Evolutionary conservation across 2,888 invertebrate genomes (phyloP).

Genomic region (Drosophila siamana): DNA sequence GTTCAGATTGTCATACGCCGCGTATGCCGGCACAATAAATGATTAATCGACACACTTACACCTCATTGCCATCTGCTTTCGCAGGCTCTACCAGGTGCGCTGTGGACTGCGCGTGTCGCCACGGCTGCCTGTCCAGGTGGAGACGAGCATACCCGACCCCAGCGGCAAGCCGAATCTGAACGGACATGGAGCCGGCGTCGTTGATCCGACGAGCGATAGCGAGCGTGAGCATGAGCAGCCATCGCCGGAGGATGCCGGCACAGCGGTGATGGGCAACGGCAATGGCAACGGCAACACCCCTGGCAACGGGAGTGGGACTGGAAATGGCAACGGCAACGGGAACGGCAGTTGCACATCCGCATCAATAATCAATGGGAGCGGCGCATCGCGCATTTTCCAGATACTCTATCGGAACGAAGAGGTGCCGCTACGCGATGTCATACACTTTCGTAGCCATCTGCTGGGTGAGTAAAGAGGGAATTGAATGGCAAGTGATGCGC

Average conservation of each 20-base stretch:
- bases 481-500: not conserved
- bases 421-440: slow-evolving; percentile 94
- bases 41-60: slow-evolving; percentile 34
- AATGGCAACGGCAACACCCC: not conserved
- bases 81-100: slow-evolving; percentile 95
- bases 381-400: slow-evolving; percentile 96
- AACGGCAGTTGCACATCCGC: slow-evolving; percentile 81
- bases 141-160: slow-evolving; percentile 90
- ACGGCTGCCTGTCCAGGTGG: slow-evolving; percentile 95
- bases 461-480: slow-evolving; percentile 87
- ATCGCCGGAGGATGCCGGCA: slow-evolving; percentile 38
- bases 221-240: slow-evolving; percentile 63
- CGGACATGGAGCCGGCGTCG: slow-evolving; percentile 37
- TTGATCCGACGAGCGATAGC: slow-evolving; percentile 57
- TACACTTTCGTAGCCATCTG: slow-evolving; percentile 95
- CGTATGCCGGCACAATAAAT: slow-evolving; percentile 40
- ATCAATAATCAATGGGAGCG: slow-evolving; percentile 85
- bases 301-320: not conserved
- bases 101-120: slow-evolving; percentile 94
- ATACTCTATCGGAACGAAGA: slow-evolving; percentile 98
- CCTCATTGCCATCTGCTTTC: slow-evolving; percentile 23
- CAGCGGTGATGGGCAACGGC: not conserved
- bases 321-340: slow-evolving; percentile 33
- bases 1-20: slow-evolving; percentile 7
- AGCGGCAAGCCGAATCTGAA: slow-evolving; percentile 60